Evolutionary conservation across 2,113 vertebrate species (phyloP).

Genomic region (Bubo bubo): DNA sequence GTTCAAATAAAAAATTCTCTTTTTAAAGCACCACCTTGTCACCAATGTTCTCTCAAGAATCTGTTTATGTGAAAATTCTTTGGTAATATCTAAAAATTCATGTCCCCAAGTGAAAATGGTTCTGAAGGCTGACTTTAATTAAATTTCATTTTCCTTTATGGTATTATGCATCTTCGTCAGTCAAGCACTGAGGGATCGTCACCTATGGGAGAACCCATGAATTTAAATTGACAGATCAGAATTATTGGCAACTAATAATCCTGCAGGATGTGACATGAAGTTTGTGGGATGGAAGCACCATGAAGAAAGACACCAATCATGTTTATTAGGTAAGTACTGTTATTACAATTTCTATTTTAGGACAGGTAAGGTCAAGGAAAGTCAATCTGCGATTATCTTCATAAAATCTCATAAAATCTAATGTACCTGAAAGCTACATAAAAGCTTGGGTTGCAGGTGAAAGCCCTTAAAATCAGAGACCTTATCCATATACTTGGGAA

Average conservation of each 20-base stretch:
- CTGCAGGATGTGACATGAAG: neutral
- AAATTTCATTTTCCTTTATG: neutral
- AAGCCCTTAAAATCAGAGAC: neutral
- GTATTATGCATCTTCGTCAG: neutral
- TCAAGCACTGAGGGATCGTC: neutral
- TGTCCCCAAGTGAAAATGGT: neutral
- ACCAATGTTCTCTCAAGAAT: neutral
- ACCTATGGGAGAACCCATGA: neutral
- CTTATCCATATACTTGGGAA: rapidly evolving
- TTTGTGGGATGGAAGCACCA: neutral
- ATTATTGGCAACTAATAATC: neutral
- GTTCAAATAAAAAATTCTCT: neutral
- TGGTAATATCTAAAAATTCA: neutral
- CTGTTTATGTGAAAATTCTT: neutral
- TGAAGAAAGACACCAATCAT: neutral
- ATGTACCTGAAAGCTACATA: neutral
- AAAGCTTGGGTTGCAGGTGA: neutral
- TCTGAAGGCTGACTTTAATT: neutral
- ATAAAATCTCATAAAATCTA: neutral
- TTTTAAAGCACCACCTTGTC: neutral
- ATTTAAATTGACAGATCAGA: neutral
- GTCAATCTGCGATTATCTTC: neutral
- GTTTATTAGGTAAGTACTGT: neutral
- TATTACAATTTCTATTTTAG: neutral
- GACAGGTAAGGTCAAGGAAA: neutral